Conservation (phyloP, 2,797 vertebrate species). For the Helicolenus hilgendorfi region DNA sequence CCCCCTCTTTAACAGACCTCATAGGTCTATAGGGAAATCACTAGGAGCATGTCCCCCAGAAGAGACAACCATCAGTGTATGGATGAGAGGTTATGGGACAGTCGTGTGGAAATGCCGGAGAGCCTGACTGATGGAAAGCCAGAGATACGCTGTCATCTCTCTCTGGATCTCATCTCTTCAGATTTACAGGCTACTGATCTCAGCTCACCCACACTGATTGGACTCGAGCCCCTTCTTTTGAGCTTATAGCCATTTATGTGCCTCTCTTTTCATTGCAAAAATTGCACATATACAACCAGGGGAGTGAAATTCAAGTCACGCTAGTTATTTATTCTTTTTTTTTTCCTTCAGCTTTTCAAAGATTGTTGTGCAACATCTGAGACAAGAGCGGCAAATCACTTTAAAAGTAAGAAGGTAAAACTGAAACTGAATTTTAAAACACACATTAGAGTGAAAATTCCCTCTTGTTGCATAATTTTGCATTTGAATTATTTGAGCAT, state of each 20-base stretch:
- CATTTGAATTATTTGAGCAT: not conserved
- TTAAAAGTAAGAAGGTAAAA: slow-evolving; percentile 3
- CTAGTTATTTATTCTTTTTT: not conserved
- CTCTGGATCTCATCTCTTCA: slow-evolving; percentile 49
- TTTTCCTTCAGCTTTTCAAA: slow-evolving; percentile 5
- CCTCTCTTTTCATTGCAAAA: slow-evolving; percentile 9
- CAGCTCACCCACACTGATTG: slow-evolving; percentile 31
- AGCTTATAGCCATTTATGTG: slow-evolving; percentile 24
- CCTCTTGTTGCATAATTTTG: slow-evolving; percentile 17
- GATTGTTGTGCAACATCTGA: slow-evolving; percentile 6
- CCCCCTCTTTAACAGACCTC: slow-evolving; percentile 22
- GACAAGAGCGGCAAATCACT: slow-evolving; percentile 5
- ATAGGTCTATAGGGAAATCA: slow-evolving; percentile 56
- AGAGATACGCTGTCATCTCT: slow-evolving; percentile 34
- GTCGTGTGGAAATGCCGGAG: slow-evolving; percentile 21
- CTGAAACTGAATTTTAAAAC: slow-evolving; percentile 38
- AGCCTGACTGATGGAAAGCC: slow-evolving; percentile 41
- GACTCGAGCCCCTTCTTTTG: not conserved
- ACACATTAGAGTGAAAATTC: slow-evolving; percentile 1
- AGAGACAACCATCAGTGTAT: slow-evolving; percentile 30
- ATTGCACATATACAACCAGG: not conserved
- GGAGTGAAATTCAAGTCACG: slow-evolving; percentile 24
- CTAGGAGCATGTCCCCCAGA: slow-evolving; percentile 7
- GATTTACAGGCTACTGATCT: slow-evolving; percentile 70
- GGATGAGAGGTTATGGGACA: slow-evolving; percentile 50